A percentile compares a stretch with the other conserved stretches of the same genome.
These are phyloP conservation scores for Clupea harengus DNA, from an alignment of 2,113 vertebrate species.

Conservation along the genomic window DNA sequence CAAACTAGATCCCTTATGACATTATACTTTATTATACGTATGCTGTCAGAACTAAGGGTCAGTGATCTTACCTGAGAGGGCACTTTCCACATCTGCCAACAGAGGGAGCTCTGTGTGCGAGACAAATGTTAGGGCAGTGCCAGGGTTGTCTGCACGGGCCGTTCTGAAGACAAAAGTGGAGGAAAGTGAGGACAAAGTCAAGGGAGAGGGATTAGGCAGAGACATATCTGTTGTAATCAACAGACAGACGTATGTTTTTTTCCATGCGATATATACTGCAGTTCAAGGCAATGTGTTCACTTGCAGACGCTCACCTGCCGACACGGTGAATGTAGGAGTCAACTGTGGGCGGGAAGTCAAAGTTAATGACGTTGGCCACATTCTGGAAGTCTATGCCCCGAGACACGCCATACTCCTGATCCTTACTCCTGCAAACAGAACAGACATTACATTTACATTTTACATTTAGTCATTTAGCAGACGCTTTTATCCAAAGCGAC, in stretches of 20 bases:
- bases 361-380: conserved; percentile 85
- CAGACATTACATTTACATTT: background rate
- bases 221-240: background rate
- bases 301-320: conserved; percentile 73
- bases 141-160: conserved; percentile 82
- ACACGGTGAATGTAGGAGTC: conserved; percentile 90
- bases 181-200: background rate
- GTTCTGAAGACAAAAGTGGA: conserved; percentile 69
- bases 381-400: conserved; percentile 93
- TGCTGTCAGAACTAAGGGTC: background rate
- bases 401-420: conserved; percentile 80
- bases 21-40: background rate
- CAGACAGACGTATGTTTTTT: background rate
- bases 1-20: background rate
- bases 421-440: conserved; percentile 64
- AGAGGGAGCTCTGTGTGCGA: conserved; percentile 68
- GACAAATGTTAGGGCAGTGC: conserved; percentile 82
- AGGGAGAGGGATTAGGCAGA: background rate
- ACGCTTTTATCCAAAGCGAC: no score
- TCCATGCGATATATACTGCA: no score
- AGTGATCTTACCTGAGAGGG: conserved; percentile 73
- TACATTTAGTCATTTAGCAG: no score
- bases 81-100: conserved; percentile 75
- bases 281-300: background rate
- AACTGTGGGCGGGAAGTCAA: conserved; percentile 77